A percentile compares a stretch with the other conserved stretches of the same genome.
phyloP scores from a whole-genome alignment of 2,113 vertebrate genomes.

The Spea bombifrons region DNA sequence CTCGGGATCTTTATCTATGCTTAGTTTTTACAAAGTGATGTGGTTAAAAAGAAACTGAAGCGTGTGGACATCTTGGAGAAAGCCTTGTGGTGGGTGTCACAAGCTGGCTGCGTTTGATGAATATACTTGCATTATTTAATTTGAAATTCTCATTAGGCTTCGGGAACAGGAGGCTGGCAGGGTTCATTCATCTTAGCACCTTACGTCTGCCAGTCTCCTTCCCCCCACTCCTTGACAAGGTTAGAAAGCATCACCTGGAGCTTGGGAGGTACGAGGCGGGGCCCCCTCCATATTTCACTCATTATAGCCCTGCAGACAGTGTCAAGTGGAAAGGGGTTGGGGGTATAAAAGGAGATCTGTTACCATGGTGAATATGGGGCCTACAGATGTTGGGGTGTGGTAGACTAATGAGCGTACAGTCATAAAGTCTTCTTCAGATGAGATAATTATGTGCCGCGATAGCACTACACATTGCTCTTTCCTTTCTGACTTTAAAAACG shows the following conservation, averaged over 20 bases:
- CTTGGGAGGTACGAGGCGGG: neutral
- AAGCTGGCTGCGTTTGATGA: constrained; percentile 18
- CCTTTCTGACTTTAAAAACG: no score
- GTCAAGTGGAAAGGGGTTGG: constrained; percentile 7
- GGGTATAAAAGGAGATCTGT: constrained; percentile 5
- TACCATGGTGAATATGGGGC: constrained; percentile 3
- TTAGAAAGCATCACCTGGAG: neutral
- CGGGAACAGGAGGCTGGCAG: neutral
- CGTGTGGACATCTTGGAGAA: neutral
- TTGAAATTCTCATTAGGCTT: constrained; percentile 41
- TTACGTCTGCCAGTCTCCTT: neutral
- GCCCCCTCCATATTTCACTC: constrained; percentile 19
- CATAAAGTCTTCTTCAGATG: neutral
- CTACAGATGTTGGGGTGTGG: constrained; percentile 42
- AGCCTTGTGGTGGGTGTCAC: neutral
- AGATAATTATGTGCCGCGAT: constrained; percentile 9
- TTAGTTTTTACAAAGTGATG: no score
- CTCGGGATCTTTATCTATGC: no score
- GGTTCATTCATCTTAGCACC: constrained; percentile 26
- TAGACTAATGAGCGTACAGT: constrained; percentile 4
- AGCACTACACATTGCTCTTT: neutral
- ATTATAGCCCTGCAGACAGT: constrained; percentile 27
- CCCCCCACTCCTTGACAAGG: neutral
- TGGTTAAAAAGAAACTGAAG: no score
- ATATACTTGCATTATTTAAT: constrained; percentile 35